These are phyloP conservation scores for Steinernema feltiae DNA, from an alignment of 1,140 invertebrate species.

Conservation along the genomic window DNA sequence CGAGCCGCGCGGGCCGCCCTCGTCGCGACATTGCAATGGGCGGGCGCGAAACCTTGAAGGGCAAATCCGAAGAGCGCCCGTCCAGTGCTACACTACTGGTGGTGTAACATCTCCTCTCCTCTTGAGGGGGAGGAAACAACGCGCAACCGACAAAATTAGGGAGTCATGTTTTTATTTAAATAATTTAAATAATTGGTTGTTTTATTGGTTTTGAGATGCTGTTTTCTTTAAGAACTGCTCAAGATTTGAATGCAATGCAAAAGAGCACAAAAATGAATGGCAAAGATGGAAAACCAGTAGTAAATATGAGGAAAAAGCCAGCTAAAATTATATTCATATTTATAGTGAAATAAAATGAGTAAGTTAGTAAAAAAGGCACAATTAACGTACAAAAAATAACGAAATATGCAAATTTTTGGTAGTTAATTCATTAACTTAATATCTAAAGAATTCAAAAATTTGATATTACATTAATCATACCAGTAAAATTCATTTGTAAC, in stretches of 20 bases:
- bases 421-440: no score
- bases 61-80: not conserved
- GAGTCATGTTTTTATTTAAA: not conserved
- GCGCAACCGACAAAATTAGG: not conserved
- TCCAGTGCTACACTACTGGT: not conserved
- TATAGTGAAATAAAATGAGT: not conserved
- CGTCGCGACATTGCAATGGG: not conserved
- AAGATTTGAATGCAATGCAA: no score
- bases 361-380: no score
- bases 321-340: not conserved
- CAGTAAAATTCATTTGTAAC: no score
- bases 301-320: not conserved
- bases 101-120: not conserved
- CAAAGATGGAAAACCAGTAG: no score
- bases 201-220: not conserved
- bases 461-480: no score
- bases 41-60: not conserved
- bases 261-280: no score
- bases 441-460: no score
- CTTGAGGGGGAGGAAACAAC: not conserved
- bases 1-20: constrained; percentile 5
- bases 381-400: no score
- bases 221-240: not conserved
- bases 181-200: not conserved
- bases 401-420: no score